Evolutionary conservation across 2,797 vertebrate genomes (phyloP).

Genomic region (Mormyrus proboscirostris): DNA sequence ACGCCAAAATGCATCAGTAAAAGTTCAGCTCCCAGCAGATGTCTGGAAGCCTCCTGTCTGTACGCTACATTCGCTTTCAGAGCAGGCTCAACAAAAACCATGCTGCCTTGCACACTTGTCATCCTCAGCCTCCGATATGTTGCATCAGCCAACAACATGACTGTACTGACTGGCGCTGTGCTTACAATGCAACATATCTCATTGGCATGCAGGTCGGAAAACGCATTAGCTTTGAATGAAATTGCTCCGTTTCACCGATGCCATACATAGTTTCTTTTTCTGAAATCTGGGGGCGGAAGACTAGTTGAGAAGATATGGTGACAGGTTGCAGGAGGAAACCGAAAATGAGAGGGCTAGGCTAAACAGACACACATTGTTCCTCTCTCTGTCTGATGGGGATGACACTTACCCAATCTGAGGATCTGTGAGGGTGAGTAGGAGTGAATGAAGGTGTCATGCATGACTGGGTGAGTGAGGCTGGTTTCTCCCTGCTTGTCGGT

Average conservation of each 20-base stretch:
- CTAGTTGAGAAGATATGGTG: conserved; percentile 61
- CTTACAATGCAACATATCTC: conserved; percentile 42
- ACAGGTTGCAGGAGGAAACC: conserved; percentile 39
- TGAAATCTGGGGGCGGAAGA: conserved; percentile 34
- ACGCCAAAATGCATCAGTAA: conserved; percentile 23
- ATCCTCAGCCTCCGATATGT: conserved; percentile 28
- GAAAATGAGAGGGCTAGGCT: conserved; percentile 39
- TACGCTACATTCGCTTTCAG: conserved; percentile 29
- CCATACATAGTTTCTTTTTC: background rate
- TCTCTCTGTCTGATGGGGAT: conserved; percentile 29
- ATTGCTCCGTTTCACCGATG: conserved; percentile 32
- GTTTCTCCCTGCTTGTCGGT: conserved; percentile 27
- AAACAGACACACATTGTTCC: conserved; percentile 37
- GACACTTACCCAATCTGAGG: conserved; percentile 51
- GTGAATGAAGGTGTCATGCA: conserved; percentile 48
- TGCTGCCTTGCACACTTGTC: conserved; percentile 35
- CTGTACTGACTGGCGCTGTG: background rate
- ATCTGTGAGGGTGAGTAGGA: conserved; percentile 17
- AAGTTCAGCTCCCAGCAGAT: background rate
- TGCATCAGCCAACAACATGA: conserved; percentile 18
- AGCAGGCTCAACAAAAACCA: conserved; percentile 33
- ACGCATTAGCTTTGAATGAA: conserved; percentile 9
- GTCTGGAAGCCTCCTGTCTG: conserved; percentile 3
- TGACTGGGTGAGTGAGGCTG: conserved; percentile 23
- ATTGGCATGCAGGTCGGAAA: conserved; percentile 40